Base-by-base conservation (phyloP, 2,888 invertebrate species). In the Dryomyza anilis region DNA sequence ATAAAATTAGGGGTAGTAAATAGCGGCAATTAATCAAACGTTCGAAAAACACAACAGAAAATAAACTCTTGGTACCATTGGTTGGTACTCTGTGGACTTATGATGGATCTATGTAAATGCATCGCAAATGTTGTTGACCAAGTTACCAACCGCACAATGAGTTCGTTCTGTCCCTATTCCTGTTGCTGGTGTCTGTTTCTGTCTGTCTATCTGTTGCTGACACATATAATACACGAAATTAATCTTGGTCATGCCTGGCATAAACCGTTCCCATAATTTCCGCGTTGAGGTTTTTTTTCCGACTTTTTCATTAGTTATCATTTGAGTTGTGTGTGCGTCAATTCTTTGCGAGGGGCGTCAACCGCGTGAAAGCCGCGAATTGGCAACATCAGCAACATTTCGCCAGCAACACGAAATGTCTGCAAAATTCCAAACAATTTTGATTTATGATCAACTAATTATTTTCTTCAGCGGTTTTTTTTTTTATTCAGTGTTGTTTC, bases 1-100 rank as follows among this genome's bases (percentile, higher is more conserved):
- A 72, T 69, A 69, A 68, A 70, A 71, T 71, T 70, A 70, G 63
- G 70, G 70, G 67, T 70, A 70, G 70, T 67, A 70, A 68, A 68
- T 70, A 69, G 70, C 58, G 57, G 66, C 64, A 72, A 72, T 72
- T 71, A 71, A 72, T 72, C 72, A 72, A 67, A 60, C 66, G n/a
- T 25, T 59, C 10, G 36, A 23, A n/a, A n/a, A n/a, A n/a, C n/a
- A n/a, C n/a, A n/a, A n/a, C n/a, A n/a, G n/a, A n/a, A n/a, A n/a
- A n/a, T n/a, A n/a, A n/a, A n/a, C n/a, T n/a, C n/a, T n/a, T n/a
- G n/a, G n/a, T n/a, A n/a, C n/a, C n/a, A n/a, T n/a, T n/a, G n/a
- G n/a, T n/a, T n/a, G n/a, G n/a, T n/a, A n/a, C n/a, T n/a, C n/a
- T n/a, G n/a, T n/a, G n/a, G n/a, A n/a, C n/a, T n/a, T n/a, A n/a